Evolutionary conservation across 2,888 invertebrate genomes (phyloP).

Genomic region (Philonicus albiceps): DNA sequence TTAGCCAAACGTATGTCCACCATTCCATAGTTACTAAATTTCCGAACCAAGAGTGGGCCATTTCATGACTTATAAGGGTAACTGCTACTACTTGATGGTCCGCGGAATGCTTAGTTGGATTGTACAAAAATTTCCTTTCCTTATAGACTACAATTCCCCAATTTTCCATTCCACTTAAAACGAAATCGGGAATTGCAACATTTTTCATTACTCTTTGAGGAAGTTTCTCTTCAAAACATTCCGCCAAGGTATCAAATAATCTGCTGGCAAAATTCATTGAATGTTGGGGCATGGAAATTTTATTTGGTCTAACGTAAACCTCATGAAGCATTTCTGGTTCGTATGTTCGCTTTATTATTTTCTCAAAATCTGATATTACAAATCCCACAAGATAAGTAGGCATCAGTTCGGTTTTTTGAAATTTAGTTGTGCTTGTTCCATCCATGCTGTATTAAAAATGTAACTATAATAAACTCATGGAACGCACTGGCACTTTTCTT

Average conservation of each 20-base stretch:
- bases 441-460: constrained; percentile 54
- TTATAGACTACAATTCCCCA: constrained; percentile 73
- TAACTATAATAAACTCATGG: constrained; percentile 39
- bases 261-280: constrained; percentile 59
- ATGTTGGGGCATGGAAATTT: constrained; percentile 65
- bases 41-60: constrained; percentile 78
- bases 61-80: constrained; percentile 65
- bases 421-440: constrained; percentile 43
- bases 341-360: background rate
- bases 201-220: constrained; percentile 54
- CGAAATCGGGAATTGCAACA: constrained; percentile 81
- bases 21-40: constrained; percentile 71
- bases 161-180: constrained; percentile 80
- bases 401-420: constrained; percentile 67
- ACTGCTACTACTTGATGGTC: background rate
- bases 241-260: constrained; percentile 10
- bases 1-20: constrained; percentile 74
- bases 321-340: background rate
- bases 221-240: constrained; percentile 3
- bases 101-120: background rate
- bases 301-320: constrained; percentile 33
- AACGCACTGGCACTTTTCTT: background rate
- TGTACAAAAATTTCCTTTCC: background rate
- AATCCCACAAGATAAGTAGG: constrained; percentile 79
- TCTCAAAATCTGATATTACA: constrained; percentile 67